phyloP scores from a whole-genome alignment of 2,113 vertebrate species.

The Thymallus thymallus region DNA sequence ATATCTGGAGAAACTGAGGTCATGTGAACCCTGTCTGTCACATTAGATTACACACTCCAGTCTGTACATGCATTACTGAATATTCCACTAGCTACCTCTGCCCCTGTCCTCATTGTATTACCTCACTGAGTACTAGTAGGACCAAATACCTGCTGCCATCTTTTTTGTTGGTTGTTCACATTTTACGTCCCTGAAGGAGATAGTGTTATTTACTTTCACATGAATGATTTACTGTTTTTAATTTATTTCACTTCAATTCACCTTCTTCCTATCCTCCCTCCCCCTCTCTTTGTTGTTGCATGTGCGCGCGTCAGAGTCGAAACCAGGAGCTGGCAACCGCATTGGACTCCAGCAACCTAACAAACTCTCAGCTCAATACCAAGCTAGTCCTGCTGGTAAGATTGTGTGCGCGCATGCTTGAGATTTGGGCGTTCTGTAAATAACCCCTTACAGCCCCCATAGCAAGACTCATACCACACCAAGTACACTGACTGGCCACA shows the following conservation, averaged over 20 bases:
- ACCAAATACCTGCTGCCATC: no score
- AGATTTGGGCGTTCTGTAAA: slow-evolving; percentile 49
- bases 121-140: no score
- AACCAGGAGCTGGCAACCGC: slow-evolving; percentile 94
- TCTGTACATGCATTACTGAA: no score
- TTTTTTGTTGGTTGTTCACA: no score
- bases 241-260: slow-evolving; percentile 68
- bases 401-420: slow-evolving; percentile 71
- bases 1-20: no score
- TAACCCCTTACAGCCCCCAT: neutral
- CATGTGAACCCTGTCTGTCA: no score
- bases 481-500: neutral
- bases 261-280: slow-evolving; percentile 55
- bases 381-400: slow-evolving; percentile 97
- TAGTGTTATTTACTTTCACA: slow-evolving; percentile 47
- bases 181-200: neutral
- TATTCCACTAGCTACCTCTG: no score
- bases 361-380: slow-evolving; percentile 93
- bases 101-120: no score
- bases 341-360: slow-evolving; percentile 94
- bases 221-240: slow-evolving; percentile 44
- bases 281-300: slow-evolving; percentile 71
- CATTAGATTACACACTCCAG: no score
- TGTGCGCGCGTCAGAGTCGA: slow-evolving; percentile 88
- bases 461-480: slow-evolving; percentile 37